These are phyloP conservation scores for Eremobia ochroleuca DNA, from an alignment of 2,888 invertebrate species.

Conservation along the genomic window DNA sequence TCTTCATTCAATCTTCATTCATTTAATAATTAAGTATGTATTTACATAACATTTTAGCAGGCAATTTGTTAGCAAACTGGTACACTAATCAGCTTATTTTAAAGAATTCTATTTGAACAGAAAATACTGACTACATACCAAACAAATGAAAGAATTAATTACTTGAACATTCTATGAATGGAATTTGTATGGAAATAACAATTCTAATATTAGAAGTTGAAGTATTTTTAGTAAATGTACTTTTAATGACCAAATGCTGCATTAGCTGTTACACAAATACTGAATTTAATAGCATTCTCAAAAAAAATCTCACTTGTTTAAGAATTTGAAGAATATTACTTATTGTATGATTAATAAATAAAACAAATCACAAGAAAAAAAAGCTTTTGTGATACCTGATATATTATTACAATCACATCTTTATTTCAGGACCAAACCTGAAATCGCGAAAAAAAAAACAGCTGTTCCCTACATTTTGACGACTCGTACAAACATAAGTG, in stretches of 20 bases:
- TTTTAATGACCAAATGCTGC: conserved; percentile 3
- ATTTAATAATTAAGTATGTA: background rate
- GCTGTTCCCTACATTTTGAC: no score
- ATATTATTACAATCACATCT: background rate
- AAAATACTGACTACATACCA: conserved; percentile 12
- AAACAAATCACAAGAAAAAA: background rate
- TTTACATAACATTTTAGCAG: background rate
- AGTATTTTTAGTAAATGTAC: conserved; percentile 2
- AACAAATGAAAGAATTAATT: background rate
- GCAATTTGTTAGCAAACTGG: conserved; percentile 12
- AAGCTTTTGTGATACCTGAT: background rate
- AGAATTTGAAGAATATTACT: background rate
- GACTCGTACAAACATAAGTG: no score
- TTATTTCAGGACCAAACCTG: no score
- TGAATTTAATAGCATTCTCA: background rate
- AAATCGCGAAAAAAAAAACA: no score
- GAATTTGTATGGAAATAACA: conserved; percentile 21
- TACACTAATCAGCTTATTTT: background rate
- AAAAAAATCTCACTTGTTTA: background rate
- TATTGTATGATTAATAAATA: background rate
- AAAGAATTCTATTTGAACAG: background rate
- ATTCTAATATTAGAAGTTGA: background rate
- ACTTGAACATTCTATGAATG: conserved; percentile 4
- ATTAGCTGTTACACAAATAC: background rate
- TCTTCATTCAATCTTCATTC: background rate